phyloP scores from a whole-genome alignment of 1,140 invertebrate species.

The Listronotus bonariensis region DNA sequence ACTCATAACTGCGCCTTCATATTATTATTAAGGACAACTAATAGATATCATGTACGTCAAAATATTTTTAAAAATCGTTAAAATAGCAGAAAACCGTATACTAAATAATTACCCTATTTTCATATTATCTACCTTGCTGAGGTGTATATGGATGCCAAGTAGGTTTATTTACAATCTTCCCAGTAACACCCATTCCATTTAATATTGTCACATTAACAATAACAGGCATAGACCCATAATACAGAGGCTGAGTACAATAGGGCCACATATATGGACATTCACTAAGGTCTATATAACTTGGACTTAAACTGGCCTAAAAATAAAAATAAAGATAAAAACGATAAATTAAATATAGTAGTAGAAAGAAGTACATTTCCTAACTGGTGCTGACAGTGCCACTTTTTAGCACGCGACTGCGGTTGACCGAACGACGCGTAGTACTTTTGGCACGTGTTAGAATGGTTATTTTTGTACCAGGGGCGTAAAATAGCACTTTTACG shows the following conservation, averaged over 20 bases:
- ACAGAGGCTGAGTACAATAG: conserved; percentile 94
- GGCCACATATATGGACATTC: conserved; percentile 98
- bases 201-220: conserved; percentile 92
- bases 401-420: neutral
- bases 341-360: conserved; percentile 4
- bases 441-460: neutral
- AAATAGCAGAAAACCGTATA: too few relatives aligned
- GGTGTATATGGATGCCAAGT: conserved; percentile 91
- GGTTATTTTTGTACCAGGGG: too few relatives aligned
- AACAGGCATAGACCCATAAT: conserved; percentile 82
- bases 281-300: conserved; percentile 87
- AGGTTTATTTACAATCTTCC: conserved; percentile 71
- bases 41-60: too few relatives aligned
- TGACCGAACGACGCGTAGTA: too few relatives aligned
- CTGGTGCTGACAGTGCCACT: too few relatives aligned
- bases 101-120: too few relatives aligned
- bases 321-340: neutral
- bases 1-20: too few relatives aligned
- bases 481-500: too few relatives aligned
- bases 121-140: conserved; percentile 70
- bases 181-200: conserved; percentile 87
- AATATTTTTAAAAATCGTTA: too few relatives aligned
- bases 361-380: neutral
- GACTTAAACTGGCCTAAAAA: conserved; percentile 59
- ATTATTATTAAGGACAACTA: too few relatives aligned